Base-by-base conservation (phyloP, 92 coral and sea anemone species). In the Isaurus tuberculatus region DNA sequence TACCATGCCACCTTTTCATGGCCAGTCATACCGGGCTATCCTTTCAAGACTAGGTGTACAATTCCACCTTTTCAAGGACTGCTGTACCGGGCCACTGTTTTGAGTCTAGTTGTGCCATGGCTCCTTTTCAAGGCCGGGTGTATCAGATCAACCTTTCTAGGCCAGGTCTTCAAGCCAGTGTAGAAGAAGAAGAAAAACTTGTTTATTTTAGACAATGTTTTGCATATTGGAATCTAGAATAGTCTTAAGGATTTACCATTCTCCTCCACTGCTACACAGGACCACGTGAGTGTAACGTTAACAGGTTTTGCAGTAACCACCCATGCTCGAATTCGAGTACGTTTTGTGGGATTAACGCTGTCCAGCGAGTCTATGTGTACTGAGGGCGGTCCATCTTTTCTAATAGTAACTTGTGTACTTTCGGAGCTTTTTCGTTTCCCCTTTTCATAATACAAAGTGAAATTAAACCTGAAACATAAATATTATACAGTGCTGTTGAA, bases 201-300 rank as follows among this genome's bases (percentile, higher is more conserved):
- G 11, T 0, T 11, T 5, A 46, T 19, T 11, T 46, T n/a, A n/a
- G n/a, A n/a, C 53, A 8, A 8, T 46, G 53, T 46, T 15, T 2
- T 19, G 16, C 46, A 40, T 46, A 5, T 46, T 3, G 53, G 16
- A 46, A 46, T 3, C 53, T 46, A 46, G 53, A 42, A 46, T 46
- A 46, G 14, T 8, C 16, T 8, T 19, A 46, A 55, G 23, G 15
- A 9, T 6, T 75, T 77, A 77, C 82, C 82, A 57, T 36, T 67
- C 15, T 55, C n/a, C 19, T 77, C 82, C 33, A 77, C 69, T 30
- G 60, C 33, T 6, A 6, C 82, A 33, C 82, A 77, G 2, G 70
- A 77, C 82, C 82, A 77, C 13, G 82, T 77, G 51, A 58, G 49
- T 58, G 70, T 19, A 6, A n/a, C n/a, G n/a, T n/a, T n/a, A n/a